A percentile compares a stretch with the other conserved stretches of the same genome.
Conservation (phyloP, 2,113 vertebrate species). For the Callocephalon fimbriatum region DNA sequence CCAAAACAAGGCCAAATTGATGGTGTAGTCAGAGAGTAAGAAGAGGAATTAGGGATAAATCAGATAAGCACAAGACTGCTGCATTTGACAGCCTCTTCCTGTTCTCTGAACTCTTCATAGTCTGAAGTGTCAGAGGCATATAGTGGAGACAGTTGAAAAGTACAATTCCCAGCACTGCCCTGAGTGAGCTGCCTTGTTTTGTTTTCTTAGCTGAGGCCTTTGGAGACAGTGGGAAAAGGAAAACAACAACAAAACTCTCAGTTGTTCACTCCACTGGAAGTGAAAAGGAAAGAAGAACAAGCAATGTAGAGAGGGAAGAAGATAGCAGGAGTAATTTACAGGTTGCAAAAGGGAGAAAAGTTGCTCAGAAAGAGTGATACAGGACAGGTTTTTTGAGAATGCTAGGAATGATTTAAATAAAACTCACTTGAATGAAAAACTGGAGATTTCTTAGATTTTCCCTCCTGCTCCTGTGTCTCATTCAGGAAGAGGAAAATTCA, state of each 20-base stretch:
- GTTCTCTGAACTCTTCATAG: not conserved
- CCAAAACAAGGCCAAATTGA: not conserved
- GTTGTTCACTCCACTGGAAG: constrained; percentile 1
- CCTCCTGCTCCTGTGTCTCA: not conserved
- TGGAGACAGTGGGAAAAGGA: constrained; percentile 25
- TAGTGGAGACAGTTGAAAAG: constrained; percentile 44
- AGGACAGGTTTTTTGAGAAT: not conserved
- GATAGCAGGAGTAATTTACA: not conserved
- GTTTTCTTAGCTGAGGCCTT: constrained; percentile 49
- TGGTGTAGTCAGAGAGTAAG: not conserved
- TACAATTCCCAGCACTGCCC: constrained; percentile 39
- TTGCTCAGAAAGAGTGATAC: not conserved
- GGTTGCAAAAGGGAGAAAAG: not conserved
- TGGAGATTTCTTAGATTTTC: not conserved
- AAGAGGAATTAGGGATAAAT: not conserved
- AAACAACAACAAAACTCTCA: constrained; percentile 13
- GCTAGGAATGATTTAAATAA: not conserved
- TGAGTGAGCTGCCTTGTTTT: constrained; percentile 13
- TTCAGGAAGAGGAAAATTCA: not conserved
- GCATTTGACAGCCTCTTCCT: constrained; percentile 14
- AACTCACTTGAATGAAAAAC: not conserved
- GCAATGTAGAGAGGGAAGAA: not conserved
- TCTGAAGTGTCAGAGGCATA: constrained; percentile 2
- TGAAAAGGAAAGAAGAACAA: not conserved
- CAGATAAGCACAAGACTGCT: not conserved